These are phyloP conservation scores for Clarias macrocephalus DNA, from an alignment of 2,113 vertebrate species.

Conservation along the genomic window DNA sequence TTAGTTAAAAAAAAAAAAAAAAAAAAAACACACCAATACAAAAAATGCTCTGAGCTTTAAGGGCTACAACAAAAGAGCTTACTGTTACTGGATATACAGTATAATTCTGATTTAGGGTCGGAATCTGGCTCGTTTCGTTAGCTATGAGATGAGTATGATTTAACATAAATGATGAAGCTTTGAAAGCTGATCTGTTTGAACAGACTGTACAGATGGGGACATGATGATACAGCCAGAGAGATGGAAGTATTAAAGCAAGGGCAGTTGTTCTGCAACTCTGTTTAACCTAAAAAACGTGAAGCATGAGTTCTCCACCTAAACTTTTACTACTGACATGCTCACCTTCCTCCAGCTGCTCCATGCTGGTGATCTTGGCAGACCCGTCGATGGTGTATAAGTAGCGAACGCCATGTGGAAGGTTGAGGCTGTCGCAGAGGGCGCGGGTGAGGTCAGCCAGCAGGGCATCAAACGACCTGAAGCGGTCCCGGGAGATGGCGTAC, in stretches of 20 bases:
- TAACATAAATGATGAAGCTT: not conserved
- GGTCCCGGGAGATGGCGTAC: conserved; percentile 93
- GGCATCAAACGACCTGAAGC: conserved; percentile 91
- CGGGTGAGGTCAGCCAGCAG: conserved; percentile 95
- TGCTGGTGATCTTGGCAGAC: conserved; percentile 79
- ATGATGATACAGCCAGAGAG: not conserved
- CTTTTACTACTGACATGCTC: conserved; percentile 51
- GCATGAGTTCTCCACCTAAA: not conserved
- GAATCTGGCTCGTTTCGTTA: not conserved
- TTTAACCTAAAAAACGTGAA: not conserved
- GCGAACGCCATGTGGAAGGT: conserved; percentile 94
- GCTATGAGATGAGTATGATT: not conserved
- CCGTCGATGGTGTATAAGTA: conserved; percentile 93
- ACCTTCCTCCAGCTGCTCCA: conserved; percentile 97
- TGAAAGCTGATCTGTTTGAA: not conserved
- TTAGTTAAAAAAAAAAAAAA: too few species aligned
- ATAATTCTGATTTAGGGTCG: too few species aligned
- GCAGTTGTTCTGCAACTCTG: not conserved
- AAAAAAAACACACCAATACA: too few species aligned
- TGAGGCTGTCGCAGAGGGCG: conserved; percentile 93
- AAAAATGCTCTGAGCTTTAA: too few species aligned
- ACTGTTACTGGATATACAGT: too few species aligned
- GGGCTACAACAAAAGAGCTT: too few species aligned
- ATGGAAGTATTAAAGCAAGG: not conserved
- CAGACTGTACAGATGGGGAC: not conserved